These are phyloP conservation scores for Drosophila subquinaria DNA, from an alignment of 2,888 invertebrate genomes.

Conservation along the genomic window DNA sequence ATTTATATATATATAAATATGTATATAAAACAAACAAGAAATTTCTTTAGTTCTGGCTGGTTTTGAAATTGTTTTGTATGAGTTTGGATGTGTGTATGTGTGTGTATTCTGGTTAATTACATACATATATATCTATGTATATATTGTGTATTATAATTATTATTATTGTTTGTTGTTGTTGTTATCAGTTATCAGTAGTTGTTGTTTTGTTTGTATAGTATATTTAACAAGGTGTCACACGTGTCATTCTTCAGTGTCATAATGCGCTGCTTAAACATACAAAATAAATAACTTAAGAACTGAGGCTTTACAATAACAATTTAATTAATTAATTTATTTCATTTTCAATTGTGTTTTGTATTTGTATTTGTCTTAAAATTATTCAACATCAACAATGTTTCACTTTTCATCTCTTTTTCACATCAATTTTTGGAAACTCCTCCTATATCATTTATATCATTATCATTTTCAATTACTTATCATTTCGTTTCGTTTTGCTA, in stretches of 20 bases:
- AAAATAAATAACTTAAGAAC: constrained; percentile 79
- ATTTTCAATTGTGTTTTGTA: constrained; percentile 40
- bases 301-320: constrained; percentile 77
- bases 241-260: constrained; percentile 60
- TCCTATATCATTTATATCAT: constrained; percentile 1
- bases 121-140: constrained; percentile 18
- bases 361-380: constrained; percentile 68
- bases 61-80: constrained; percentile 18
- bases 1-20: constrained; percentile 11
- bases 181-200: constrained; percentile 41
- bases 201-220: constrained; percentile 51
- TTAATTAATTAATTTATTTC: constrained; percentile 59
- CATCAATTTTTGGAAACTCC: constrained; percentile 16
- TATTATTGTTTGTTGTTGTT: constrained; percentile 39
- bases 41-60: constrained; percentile 26
- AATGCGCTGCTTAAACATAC: constrained; percentile 75
- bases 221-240: constrained; percentile 61
- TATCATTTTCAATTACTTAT: constrained; percentile 31
- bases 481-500: constrained; percentile 40
- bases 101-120: constrained; percentile 21
- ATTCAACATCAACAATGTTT: constrained; percentile 79
- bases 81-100: constrained; percentile 22
- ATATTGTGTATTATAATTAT: constrained; percentile 25
- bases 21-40: constrained; percentile 19
- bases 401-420: constrained; percentile 17